These are phyloP conservation scores for Stegodyphus dumicola DNA, from an alignment of 1,140 invertebrate species.

Conservation along the genomic window DNA sequence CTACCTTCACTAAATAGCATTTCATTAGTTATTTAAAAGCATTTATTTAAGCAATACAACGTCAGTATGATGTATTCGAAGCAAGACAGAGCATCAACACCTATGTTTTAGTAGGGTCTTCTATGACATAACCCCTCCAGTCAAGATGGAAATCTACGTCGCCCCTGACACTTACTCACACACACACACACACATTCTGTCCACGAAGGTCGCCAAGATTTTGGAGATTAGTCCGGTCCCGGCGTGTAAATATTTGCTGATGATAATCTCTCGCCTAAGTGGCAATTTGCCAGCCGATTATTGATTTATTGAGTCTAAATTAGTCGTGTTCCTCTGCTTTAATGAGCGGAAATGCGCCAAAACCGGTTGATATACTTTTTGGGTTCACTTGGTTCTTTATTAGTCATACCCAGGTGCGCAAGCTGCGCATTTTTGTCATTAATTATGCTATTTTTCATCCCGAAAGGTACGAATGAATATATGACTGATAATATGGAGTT, in stretches of 20 bases:
- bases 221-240: conserved; percentile 5
- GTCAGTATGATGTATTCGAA: too few species aligned
- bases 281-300: conserved; percentile 34
- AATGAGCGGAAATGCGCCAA: conserved; percentile 33
- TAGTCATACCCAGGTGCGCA: neutral
- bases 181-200: too few species aligned
- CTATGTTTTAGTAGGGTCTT: too few species aligned
- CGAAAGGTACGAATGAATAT: neutral
- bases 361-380: conserved; percentile 29
- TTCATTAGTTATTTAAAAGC: too few species aligned
- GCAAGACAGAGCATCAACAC: too few species aligned
- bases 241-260: conserved; percentile 22
- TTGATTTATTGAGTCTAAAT: conserved; percentile 48
- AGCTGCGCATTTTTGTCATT: neutral
- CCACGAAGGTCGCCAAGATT: neutral
- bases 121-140: too few species aligned
- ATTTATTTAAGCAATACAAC: too few species aligned
- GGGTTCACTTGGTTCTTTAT: conserved; percentile 21
- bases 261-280: conserved; percentile 32
- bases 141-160: too few species aligned
- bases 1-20: too few species aligned
- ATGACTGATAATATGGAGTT: conserved; percentile 13
- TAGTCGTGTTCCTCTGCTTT: conserved; percentile 25
- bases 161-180: too few species aligned
- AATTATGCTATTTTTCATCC: neutral